Conservation (phyloP, 1,140 invertebrate genomes). For the Chironomus tepperi region DNA sequence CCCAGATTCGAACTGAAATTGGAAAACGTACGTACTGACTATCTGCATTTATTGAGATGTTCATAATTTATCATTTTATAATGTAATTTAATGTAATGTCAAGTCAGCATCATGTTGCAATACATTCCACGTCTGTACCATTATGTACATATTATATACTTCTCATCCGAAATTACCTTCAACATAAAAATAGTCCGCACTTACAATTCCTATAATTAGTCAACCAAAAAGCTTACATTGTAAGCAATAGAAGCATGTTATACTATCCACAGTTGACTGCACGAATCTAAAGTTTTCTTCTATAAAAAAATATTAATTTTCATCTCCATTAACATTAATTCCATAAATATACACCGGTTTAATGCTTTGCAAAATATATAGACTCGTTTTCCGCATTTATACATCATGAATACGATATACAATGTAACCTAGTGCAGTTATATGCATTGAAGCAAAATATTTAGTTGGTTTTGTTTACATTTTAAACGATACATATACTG, state of each 20-base stretch:
- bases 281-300: background rate
- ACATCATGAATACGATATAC: background rate
- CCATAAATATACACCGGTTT: conserved; percentile 1
- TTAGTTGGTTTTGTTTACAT: background rate
- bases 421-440: background rate
- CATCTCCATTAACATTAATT: background rate
- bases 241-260: background rate
- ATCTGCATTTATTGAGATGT: too few relatives aligned
- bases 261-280: background rate
- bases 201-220: too few relatives aligned
- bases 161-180: too few relatives aligned
- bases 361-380: background rate
- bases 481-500: background rate
- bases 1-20: too few relatives aligned
- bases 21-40: too few relatives aligned
- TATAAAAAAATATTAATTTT: background rate
- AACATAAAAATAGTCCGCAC: too few relatives aligned
- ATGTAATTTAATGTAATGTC: too few relatives aligned
- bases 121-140: too few relatives aligned
- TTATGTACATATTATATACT: too few relatives aligned
- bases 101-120: too few relatives aligned
- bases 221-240: too few relatives aligned
- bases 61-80: too few relatives aligned
- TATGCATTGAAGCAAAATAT: background rate
- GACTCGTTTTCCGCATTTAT: background rate